Evolutionary conservation across 2,113 vertebrate genomes (phyloP).

Genomic region (Erythrocebus patas): DNA sequence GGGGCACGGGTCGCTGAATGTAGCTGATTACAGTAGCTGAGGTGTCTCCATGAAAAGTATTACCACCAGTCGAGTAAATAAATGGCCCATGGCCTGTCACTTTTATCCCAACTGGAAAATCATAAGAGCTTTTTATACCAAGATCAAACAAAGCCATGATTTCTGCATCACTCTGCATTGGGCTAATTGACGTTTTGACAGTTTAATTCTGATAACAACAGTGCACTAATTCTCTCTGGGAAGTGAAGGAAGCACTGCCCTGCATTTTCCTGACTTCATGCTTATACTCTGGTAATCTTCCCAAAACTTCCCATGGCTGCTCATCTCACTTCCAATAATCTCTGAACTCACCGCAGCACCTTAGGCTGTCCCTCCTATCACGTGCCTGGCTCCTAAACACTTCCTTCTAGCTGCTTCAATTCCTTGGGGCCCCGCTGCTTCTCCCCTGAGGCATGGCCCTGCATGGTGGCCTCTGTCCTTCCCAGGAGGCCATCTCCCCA

Average conservation of each 20-base stretch:
- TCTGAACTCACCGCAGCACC: neutral
- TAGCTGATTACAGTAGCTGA: neutral
- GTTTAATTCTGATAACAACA: neutral
- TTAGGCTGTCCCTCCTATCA: rapidly evolving
- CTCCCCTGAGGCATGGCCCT: neutral
- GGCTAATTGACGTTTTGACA: neutral
- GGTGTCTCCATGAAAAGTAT: neutral
- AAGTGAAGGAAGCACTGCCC: neutral
- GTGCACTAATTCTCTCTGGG: neutral
- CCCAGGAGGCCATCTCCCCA: neutral
- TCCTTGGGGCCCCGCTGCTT: neutral
- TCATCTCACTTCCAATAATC: neutral
- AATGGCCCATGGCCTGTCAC: neutral
- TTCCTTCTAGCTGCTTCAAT: neutral
- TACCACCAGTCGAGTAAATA: neutral
- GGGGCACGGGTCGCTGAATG: neutral
- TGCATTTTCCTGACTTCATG: neutral
- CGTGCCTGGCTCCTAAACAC: neutral
- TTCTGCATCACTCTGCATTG: neutral
- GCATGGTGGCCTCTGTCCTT: neutral
- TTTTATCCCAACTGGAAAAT: neutral
- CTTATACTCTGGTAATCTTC: neutral
- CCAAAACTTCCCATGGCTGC: neutral
- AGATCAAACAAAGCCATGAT: neutral
- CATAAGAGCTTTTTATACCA: neutral